phyloP scores from a whole-genome alignment of 2,888 invertebrate genomes.

The Brachypalpus laphriformis region DNA sequence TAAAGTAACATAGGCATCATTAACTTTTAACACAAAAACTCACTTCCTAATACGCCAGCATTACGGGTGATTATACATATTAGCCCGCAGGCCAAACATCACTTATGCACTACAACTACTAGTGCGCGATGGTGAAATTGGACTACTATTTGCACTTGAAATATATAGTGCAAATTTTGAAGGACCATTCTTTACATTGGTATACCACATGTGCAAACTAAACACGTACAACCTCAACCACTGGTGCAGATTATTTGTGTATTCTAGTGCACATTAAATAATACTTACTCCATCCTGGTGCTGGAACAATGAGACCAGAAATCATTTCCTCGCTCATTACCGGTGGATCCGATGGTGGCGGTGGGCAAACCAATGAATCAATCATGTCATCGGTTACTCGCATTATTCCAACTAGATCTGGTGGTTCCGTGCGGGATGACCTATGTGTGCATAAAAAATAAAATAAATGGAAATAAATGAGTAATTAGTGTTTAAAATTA shows the following conservation, averaged over 20 bases:
- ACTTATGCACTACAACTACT: conserved; percentile 11
- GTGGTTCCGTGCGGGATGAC: conserved; percentile 92
- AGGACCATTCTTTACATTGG: conserved; percentile 61
- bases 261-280: conserved; percentile 62
- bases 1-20: conserved; percentile 32
- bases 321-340: conserved; percentile 98
- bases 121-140: conserved; percentile 8
- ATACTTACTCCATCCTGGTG: conserved; percentile 96
- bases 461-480: conserved; percentile 45
- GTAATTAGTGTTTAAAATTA: conserved; percentile 45
- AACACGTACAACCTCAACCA: conserved; percentile 4
- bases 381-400: conserved; percentile 97
- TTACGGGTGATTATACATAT: conserved; percentile 45
- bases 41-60: conserved; percentile 33
- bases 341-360: conserved; percentile 96
- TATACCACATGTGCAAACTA: conserved; percentile 47
- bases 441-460: conserved; percentile 80
- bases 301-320: conserved; percentile 97
- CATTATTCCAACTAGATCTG: conserved; percentile 89
- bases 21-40: conserved; percentile 38
- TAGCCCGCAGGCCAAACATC: conserved; percentile 25
- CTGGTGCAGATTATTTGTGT: conserved; percentile 50
- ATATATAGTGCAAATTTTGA: conserved; percentile 56
- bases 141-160: conserved; percentile 62
- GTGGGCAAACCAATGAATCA: conserved; percentile 97